phyloP scores from a whole-genome alignment of 2,888 invertebrate species.

The Platycheirus rosarum region DNA sequence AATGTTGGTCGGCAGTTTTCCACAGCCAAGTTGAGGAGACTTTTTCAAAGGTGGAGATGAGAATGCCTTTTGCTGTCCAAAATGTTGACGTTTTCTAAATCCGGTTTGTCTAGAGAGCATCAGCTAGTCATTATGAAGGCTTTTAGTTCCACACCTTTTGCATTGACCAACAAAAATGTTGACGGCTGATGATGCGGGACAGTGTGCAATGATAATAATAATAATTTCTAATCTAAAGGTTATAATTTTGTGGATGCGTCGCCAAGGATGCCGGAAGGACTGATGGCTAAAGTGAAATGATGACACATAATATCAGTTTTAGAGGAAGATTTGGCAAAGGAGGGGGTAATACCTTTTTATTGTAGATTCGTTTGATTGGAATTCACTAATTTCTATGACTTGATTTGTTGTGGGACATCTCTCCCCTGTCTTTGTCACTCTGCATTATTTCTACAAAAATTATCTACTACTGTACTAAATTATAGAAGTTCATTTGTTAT shows the following conservation, averaged over 20 bases:
- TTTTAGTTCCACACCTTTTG: constrained; percentile 12
- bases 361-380: constrained; percentile 17
- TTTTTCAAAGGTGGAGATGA: constrained; percentile 40
- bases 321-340: constrained; percentile 24
- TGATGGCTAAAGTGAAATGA: constrained; percentile 10
- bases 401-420: no score
- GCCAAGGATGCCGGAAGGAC: constrained; percentile 51
- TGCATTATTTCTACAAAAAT: no score
- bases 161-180: constrained; percentile 8
- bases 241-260: constrained; percentile 54
- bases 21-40: not conserved
- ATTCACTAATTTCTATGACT: constrained; percentile 12
- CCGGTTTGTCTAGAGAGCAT: constrained; percentile 52
- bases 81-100: constrained; percentile 74
- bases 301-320: constrained; percentile 12
- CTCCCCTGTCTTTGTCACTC: no score
- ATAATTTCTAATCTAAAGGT: constrained; percentile 66
- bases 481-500: no score
- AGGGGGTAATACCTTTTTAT: constrained; percentile 44
- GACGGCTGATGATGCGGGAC: constrained; percentile 39
- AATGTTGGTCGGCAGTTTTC: constrained; percentile 70
- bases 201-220: constrained; percentile 43
- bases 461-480: no score
- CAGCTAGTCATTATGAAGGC: constrained; percentile 41
- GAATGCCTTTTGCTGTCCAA: constrained; percentile 55